Base-by-base conservation (phyloP, 2,797 vertebrate genomes). In the Anisognathus igniventris region DNA sequence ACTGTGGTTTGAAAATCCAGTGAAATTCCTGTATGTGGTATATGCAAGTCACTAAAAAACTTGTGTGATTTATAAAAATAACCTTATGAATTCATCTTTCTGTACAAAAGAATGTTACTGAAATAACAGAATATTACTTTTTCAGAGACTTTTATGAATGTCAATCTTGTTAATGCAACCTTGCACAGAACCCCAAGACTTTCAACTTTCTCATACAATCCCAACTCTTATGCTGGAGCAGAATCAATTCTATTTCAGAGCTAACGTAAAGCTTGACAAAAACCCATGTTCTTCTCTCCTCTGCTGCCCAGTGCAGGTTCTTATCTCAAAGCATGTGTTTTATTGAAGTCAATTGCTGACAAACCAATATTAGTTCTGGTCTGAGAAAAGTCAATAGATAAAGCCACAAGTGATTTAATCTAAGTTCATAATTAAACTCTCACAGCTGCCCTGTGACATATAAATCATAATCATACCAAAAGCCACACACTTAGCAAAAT, bases 1-100 rank as follows among this genome's bases (percentile, higher is more conserved):
- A 98, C 88, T 97, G 93, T 98, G 92, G 90, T 98, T 96, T 56
- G 98, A 98, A 97, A 98, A 98, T 97, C 98, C 98, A 92, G 93
- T 96, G 87, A 98, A 95, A 96, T 98, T 98, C 93, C 98, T 98
- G 4, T 97, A 98, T 73, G 97, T 97, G 76, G 94, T 87, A 66
- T 97, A 96, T 88, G 97, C 96, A 92, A 97, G 96, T 96, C 94
- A 98, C 97, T 95, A 96, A 85, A 82, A 89, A 97, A 74, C 10
- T 89, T 95, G 61, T 97, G 84, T 40, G 93, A 78, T 95, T 77
- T 97, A 97, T 73, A 95, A 88, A 82, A 93, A 76, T 68, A 98
- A 93, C 77, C 96, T 97, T 35, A 96, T 70, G 86, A 68, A 90
- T 97, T 97, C 16, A 71, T 33, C 27, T 60, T 92, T 80, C 71